Base-by-base conservation (phyloP, 2,797 vertebrate species). In the Podarcis siculus region DNA sequence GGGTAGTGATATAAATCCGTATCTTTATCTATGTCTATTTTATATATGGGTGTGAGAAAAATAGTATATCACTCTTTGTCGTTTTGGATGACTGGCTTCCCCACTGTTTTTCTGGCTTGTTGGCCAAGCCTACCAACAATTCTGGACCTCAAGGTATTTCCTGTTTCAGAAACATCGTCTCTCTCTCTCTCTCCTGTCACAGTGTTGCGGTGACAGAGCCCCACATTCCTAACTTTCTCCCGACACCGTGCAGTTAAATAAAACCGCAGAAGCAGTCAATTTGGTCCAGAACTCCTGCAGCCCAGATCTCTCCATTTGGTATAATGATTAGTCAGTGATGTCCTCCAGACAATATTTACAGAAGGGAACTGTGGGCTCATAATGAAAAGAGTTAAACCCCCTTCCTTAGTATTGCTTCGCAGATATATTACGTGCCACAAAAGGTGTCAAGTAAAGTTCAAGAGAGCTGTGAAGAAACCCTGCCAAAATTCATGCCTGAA, bases 361-460 rank as follows among this genome's bases (percentile, higher is more conserved):
- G 95, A 94, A 92, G 83, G 89, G 86, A 92, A 87, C 91, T 91
- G 89, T 86, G 91, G 89, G 88, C 85, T 90, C 81, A 89, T 82
- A 96, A 96, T 87, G 95, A 96, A 96, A 95, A 2, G 21, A 42
- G 10, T 27, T 55, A 80, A 39, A 66, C 25, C 61, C 61, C 87
- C 79, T 94, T 95, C 93, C 92, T 85, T 94, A 95, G 93, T 83
- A 91, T 88, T 92, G 94, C 96, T 94, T 89, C 92, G 93, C 94
- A 96, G 96, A 95, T 94, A 89, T 69, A 95, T 96, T 97, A 97
- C 94, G 95, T 97, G 97, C 95, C 94, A 94, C 91, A 95, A 90
- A 94, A 95, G 95, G 97, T 98, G 98, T 99, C 98, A 99, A 92
- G 88, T 89, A 98, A 97, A 99, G 98, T 99, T 99, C 98, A 98